A percentile compares a stretch with the other conserved stretches of the same genome.
Conservation (phyloP, 2,888 invertebrate genomes). For the Junonia oenone region DNA sequence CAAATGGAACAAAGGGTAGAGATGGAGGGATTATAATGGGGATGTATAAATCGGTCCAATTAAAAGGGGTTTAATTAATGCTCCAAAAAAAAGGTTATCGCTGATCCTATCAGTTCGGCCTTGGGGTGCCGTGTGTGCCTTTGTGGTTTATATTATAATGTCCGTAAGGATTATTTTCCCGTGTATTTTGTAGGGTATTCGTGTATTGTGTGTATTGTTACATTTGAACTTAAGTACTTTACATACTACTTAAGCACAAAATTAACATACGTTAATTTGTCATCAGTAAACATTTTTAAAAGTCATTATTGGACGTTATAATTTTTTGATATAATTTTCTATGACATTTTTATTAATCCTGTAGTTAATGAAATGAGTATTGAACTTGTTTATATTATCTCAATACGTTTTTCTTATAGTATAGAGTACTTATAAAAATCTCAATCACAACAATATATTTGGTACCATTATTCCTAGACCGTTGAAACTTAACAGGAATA, state of each 20-base stretch:
- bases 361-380: too few species aligned
- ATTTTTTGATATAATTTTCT: too few species aligned
- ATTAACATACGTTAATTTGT: neutral
- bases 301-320: too few species aligned
- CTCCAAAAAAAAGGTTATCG: conserved; percentile 28
- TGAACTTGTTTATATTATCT: too few species aligned
- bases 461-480: too few species aligned
- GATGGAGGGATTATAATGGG: conserved; percentile 26
- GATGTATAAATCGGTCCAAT: conserved; percentile 39
- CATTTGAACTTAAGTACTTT: neutral
- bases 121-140: conserved; percentile 4
- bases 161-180: neutral
- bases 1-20: conserved; percentile 24
- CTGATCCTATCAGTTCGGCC: conserved; percentile 24
- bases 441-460: too few species aligned
- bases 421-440: too few species aligned
- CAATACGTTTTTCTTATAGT: too few species aligned
- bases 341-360: too few species aligned
- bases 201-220: neutral
- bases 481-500: too few species aligned
- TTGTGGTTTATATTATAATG: neutral
- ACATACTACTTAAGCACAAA: neutral
- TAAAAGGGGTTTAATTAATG: conserved; percentile 29
- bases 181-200: neutral
- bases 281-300: neutral